Evolutionary conservation across 64 coral and sea anemone genomes (phyloP), one percentile per base, ranked within the genome.

Genomic region (Anthopleura sola): DNA sequence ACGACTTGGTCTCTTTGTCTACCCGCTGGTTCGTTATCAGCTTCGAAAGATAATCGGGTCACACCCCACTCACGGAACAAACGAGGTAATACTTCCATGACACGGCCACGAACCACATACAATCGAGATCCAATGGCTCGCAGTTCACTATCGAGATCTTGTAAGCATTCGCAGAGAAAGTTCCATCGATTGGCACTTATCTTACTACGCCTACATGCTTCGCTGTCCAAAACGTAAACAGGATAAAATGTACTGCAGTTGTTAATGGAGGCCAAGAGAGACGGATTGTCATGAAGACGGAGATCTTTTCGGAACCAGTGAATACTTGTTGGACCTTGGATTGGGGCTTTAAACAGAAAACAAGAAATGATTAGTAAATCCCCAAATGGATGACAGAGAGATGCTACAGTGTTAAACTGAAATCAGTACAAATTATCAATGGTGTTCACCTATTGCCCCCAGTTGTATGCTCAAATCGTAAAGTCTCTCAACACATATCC

Each of bases 221-320:
- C 83, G 15, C 80, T 78, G 57, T 93, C 91, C 32, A 93, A 82
- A 54, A 93, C 55, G 60, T 85, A 93, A 28, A 93, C 58, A 46
- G 91, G 91, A 58, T 85, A 89, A 36, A 93, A 88, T 54, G 87
- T 89, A 32, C 82, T n/a, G 28, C 86, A 89, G 51, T 82, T 84
- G 29, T 89, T 83, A 29, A 88, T 38, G 34, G 86, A 88, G 31
- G 83, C 60, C 78, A 81, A 53, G 4, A 81, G 78, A 49, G 78
- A 49, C 8, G 92, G 92, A 55, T 93, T 93, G 87, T 93, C 92
- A 38, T 93, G 92, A 38, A 93, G 88, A 18, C 92, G 64, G 40
- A 93, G 83, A 56, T 89, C 92, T 75, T 93, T 93, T 53, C 92
- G 83, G 68, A 93, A 93, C 92, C 88, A 93, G 28, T 90, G 92